phyloP scores from a whole-genome alignment of 2,797 vertebrate genomes.

The Sciurus carolinensis region DNA sequence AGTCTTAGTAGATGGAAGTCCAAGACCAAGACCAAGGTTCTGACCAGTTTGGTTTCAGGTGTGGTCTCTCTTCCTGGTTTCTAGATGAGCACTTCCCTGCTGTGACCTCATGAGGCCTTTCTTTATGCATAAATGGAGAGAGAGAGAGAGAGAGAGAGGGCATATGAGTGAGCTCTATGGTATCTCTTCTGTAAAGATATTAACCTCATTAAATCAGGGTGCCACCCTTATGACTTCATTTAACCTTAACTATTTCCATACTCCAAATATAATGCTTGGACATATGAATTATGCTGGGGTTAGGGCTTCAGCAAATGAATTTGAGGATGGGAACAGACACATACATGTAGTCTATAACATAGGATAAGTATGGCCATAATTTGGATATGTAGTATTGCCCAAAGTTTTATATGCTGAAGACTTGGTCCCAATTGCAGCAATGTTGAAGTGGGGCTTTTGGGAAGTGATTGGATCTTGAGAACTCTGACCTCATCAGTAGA shows the following conservation, averaged over 20 bases:
- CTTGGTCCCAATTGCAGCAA: too few relatives aligned
- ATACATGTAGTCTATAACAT: background rate
- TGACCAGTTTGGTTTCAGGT: background rate
- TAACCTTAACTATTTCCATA: background rate
- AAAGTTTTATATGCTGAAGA: too few relatives aligned
- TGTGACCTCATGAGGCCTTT: background rate
- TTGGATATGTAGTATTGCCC: too few relatives aligned
- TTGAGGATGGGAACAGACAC: background rate
- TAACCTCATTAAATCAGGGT: background rate
- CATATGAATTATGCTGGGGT: background rate
- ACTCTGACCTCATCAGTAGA: too few relatives aligned
- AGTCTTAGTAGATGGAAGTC: background rate
- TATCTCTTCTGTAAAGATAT: background rate
- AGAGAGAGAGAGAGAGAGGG: too few relatives aligned
- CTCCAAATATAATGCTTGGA: background rate
- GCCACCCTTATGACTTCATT: background rate
- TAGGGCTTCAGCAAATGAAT: too few relatives aligned
- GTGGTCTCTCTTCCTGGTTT: background rate
- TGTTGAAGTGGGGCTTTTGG: too few relatives aligned
- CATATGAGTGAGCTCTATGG: background rate
- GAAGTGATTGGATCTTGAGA: too few relatives aligned
- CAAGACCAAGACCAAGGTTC: background rate
- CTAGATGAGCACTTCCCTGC: background rate
- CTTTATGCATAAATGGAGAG: background rate
- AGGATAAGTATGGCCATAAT: background rate